A percentile compares a stretch with the other conserved stretches of the same genome.
These are phyloP conservation scores for Cariama cristata DNA, from an alignment of 2,113 vertebrate genomes.

Conservation along the genomic window DNA sequence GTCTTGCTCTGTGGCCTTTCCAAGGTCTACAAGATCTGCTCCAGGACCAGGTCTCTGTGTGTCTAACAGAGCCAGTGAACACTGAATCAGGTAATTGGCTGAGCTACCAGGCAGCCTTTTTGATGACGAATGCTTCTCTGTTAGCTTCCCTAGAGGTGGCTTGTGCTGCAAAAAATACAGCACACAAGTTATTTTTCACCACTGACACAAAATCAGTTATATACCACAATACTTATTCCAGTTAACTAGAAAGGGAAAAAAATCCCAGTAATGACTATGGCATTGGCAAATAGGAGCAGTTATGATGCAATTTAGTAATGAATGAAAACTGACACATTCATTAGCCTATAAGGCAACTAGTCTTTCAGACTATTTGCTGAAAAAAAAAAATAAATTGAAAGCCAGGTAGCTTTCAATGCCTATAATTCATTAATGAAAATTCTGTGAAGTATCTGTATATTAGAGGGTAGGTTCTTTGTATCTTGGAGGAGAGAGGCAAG, in stretches of 20 bases:
- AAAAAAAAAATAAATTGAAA: not conserved
- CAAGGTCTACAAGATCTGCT: not conserved
- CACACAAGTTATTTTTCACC: not conserved
- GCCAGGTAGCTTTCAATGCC: not conserved
- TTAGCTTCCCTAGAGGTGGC: not conserved
- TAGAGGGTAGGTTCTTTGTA: not conserved
- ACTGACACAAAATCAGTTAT: not conserved
- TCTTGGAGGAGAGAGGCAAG: not conserved
- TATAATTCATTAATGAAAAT: not conserved
- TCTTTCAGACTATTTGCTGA: not conserved
- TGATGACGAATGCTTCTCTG: not conserved
- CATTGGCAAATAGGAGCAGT: not conserved
- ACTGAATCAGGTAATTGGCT: not conserved
- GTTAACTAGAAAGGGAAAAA: not conserved
- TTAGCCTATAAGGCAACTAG: not conserved
- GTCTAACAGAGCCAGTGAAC: not conserved
- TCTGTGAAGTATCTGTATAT: not conserved
- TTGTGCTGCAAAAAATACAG: not conserved
- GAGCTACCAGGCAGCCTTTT: not conserved
- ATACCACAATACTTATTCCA: not conserved
- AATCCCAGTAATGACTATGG: not conserved
- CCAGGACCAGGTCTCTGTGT: not conserved
- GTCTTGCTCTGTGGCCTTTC: not conserved
- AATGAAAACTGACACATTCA: not conserved
- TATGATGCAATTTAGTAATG: not conserved